Percentiles rank a stretch among this genome's conserved stretches.
phyloP scores from a whole-genome alignment of 1,140 invertebrate species.

The Pseudomyrmex cubaensis region DNA sequence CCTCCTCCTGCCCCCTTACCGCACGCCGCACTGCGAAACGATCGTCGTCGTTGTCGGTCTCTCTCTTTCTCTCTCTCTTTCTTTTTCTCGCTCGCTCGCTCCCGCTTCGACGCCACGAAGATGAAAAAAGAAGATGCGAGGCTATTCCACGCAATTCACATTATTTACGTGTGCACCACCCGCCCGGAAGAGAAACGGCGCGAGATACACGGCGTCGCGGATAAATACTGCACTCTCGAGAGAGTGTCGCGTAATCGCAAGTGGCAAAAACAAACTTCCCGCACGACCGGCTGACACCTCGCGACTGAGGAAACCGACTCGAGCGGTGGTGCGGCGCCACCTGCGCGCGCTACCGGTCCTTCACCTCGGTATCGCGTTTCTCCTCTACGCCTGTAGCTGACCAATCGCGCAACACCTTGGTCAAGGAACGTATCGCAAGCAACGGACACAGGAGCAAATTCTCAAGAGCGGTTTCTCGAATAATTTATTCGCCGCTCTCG shows the following conservation, averaged over 20 bases:
- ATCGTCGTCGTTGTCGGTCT: slow-evolving; percentile 28
- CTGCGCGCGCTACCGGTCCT: slow-evolving; percentile 60
- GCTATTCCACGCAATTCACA: slow-evolving; percentile 41
- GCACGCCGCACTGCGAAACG: slow-evolving; percentile 48
- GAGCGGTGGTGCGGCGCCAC: slow-evolving; percentile 71
- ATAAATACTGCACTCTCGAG: too few species aligned
- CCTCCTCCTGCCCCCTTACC: neutral
- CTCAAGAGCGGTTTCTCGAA: too few species aligned
- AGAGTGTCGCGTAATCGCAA: too few species aligned
- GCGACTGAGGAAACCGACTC: slow-evolving; percentile 57
- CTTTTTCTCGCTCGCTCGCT: neutral
- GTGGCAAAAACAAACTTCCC: slow-evolving; percentile 40
- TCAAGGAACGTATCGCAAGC: neutral
- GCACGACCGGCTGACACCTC: slow-evolving; percentile 63
- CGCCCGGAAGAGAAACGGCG: slow-evolving; percentile 7
- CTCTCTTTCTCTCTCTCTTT: slow-evolving; percentile 10
- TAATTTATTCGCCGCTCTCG: too few species aligned
- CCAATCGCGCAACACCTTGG: neutral
- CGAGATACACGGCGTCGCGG: slow-evolving; percentile 37
- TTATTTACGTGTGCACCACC: slow-evolving; percentile 35
- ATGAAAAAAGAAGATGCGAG: neutral
- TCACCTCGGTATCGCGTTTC: slow-evolving; percentile 56
- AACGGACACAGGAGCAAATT: too few species aligned
- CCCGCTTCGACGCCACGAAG: neutral
- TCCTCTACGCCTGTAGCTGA: neutral